These are phyloP conservation scores for Zaprionus lineosus DNA, from an alignment of 2,888 invertebrate species.

Conservation along the genomic window DNA sequence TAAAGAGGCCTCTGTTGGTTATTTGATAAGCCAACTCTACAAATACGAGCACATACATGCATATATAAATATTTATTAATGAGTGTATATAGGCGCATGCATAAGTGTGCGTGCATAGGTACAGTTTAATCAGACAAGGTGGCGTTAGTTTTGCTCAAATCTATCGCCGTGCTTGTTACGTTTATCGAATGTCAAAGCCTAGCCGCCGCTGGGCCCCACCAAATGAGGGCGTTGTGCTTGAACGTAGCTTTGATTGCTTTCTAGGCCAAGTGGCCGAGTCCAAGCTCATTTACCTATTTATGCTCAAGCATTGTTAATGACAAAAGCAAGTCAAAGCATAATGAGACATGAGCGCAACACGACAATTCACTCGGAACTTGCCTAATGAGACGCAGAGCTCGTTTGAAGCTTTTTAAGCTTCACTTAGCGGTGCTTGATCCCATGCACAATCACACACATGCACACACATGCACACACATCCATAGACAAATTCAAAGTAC, in stretches of 20 bases:
- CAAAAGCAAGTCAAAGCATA: conserved; percentile 53
- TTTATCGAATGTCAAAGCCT: conserved; percentile 22
- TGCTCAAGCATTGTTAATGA: conserved; percentile 62
- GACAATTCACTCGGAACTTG: conserved; percentile 49
- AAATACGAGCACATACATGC: conserved; percentile 31
- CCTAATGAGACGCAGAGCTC: conserved; percentile 59
- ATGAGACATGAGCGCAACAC: conserved; percentile 66
- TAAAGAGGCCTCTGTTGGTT: conserved; percentile 69
- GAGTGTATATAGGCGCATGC: background rate
- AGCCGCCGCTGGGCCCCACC: background rate
- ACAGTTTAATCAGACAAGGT: conserved; percentile 68
- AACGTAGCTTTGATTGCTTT: conserved; percentile 63
- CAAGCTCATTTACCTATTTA: conserved; percentile 47
- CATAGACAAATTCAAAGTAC: conserved; percentile 41
- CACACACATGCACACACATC: conserved; percentile 5
- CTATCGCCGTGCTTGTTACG: background rate
- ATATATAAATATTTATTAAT: background rate
- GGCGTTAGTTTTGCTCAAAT: conserved; percentile 39
- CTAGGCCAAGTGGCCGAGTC: conserved; percentile 72
- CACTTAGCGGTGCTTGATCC: conserved; percentile 66
- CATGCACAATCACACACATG: conserved; percentile 9
- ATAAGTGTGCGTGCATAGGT: conserved; percentile 30
- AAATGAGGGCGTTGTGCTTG: conserved; percentile 1
- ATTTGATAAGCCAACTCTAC: conserved; percentile 58
- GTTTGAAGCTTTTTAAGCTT: conserved; percentile 61